Conservation (phyloP, 2,797 vertebrate species). For the Chloroceryle amazona region DNA sequence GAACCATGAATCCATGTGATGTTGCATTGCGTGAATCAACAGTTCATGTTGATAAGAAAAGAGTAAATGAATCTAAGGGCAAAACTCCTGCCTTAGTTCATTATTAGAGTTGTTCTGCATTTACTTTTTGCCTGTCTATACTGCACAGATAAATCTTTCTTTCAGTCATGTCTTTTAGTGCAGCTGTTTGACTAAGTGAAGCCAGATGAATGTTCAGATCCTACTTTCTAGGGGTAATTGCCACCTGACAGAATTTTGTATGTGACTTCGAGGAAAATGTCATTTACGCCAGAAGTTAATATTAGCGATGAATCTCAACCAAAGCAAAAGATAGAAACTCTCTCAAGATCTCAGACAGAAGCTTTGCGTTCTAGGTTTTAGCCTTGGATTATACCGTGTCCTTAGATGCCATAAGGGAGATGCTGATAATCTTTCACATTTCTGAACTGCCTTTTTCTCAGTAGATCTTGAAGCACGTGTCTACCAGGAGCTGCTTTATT, state of each 20-base stretch:
- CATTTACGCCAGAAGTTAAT: background rate
- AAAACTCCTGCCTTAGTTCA: background rate
- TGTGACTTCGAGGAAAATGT: background rate
- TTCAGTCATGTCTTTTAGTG: background rate
- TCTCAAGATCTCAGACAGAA: background rate
- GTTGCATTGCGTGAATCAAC: background rate
- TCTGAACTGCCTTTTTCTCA: background rate
- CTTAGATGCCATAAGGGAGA: background rate
- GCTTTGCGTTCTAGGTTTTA: background rate
- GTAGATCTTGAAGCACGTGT: background rate
- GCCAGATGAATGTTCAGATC: background rate
- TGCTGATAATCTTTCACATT: background rate
- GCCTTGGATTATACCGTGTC: background rate
- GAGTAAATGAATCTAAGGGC: background rate
- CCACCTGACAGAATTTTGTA: background rate
- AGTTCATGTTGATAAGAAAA: background rate
- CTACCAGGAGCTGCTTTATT: background rate
- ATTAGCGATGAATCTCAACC: background rate
- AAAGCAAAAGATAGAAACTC: background rate
- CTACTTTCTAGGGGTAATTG: background rate
- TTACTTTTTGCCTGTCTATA: background rate
- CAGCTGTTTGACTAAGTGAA: background rate
- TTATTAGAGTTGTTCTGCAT: background rate
- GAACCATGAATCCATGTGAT: fast-evolving
- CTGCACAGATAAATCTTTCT: background rate